Conservation (phyloP, 1,140 invertebrate species). For the Pentalonia nigronervosa region DNA sequence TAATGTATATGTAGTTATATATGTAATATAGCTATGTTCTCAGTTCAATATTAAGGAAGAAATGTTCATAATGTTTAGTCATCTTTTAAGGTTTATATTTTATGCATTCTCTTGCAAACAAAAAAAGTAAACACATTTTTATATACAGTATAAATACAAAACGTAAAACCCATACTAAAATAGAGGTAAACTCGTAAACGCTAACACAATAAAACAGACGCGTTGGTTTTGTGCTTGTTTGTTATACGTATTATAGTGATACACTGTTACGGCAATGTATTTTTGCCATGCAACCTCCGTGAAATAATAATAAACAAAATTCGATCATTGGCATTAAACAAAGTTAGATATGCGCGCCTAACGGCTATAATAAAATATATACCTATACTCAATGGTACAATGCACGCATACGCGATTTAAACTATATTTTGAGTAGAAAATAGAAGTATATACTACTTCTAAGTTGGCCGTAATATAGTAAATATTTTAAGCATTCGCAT, state of each 20-base stretch:
- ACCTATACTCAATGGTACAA: not conserved
- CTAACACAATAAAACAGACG: constrained; percentile 5
- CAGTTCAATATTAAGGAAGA: not conserved
- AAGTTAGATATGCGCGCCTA: constrained; percentile 26
- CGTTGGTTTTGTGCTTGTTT: not conserved
- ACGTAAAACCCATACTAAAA: not conserved
- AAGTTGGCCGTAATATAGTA: not conserved
- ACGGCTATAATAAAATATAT: not conserved
- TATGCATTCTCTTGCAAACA: not conserved
- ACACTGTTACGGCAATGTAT: constrained; percentile 12
- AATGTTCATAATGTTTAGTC: not conserved
- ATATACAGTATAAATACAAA: constrained; percentile 15
- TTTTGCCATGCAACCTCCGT: constrained; percentile 14
- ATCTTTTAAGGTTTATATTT: constrained; percentile 20
- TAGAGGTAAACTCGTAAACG: constrained; percentile 24
- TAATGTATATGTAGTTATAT: no score
- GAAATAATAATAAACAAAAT: constrained; percentile 46
- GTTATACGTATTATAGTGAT: constrained; percentile 34
- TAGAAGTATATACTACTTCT: not conserved
- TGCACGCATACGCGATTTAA: not conserved
- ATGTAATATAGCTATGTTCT: not conserved
- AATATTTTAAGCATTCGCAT: constrained; percentile 11
- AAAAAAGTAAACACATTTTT: constrained; percentile 58
- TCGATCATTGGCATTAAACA: constrained; percentile 30
- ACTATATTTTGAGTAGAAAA: not conserved